Base-by-base conservation (phyloP, 2,888 invertebrate genomes). In the Aspidiotus rigidus region DNA sequence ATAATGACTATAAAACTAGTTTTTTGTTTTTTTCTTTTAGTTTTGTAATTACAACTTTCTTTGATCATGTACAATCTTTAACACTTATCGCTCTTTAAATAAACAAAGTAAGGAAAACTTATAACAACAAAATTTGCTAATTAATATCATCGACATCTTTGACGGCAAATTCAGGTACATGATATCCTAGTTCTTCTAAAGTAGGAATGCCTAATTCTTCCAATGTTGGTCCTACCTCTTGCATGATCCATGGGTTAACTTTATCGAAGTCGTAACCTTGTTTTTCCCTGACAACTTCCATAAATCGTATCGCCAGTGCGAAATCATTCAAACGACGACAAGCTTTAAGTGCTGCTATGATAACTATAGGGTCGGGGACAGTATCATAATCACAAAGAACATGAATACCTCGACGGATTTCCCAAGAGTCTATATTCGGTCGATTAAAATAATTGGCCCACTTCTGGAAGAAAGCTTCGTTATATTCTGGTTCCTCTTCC, bases 261-360 rank as follows among this genome's bases (percentile, higher is more conserved):
- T 88, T 87, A 16, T 84, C 83, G 6, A 84, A 84, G 74, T 86
- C 83, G 69, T 78, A 76, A 7, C 90, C 93, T 75, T 93, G 93
- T 78, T 97, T 97, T 75, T 87, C 85, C 81, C 91, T 93, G 75
- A 95, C 83, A 6, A 90, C 86, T 80, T 99, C 99, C 71, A 99
- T 79, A 76, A 93, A 93, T 80, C 99, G 87, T 39, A 94, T 84
- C 39, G 95, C 90, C 39, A 99, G 82, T 0, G 98, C 89, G 77
- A 87, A 93, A 79, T 99, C 99, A 77, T 99, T 97, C 6, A 96
- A 84, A 75, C 93, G 84, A 74, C 98, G 87, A 80, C 95, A 95
- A 0, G 98, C 98, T 72, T 86, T 86, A 74, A 98, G 79, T 1
- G 89, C 93, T 64, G 95, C 90, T 74, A 83, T 84, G 74, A 97